Conservation (phyloP, 2,888 invertebrate genomes). For the Silvanus unidentatus region DNA sequence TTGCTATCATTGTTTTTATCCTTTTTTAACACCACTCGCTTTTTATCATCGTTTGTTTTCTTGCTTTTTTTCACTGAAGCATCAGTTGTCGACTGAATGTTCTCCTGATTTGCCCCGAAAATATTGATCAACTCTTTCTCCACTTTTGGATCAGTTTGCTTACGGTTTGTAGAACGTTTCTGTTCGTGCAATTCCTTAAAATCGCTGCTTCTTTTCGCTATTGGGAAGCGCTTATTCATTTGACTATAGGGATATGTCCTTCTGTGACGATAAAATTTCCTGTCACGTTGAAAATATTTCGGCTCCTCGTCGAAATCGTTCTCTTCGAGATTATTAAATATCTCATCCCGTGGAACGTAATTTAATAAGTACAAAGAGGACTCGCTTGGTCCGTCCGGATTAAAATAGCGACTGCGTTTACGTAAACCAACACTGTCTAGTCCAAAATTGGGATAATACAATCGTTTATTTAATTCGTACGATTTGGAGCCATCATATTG, state of each 20-base stretch:
- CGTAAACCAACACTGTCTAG: slow-evolving; percentile 36
- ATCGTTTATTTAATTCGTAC: slow-evolving; percentile 27
- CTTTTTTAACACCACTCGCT: background rate
- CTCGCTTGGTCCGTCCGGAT: slow-evolving; percentile 21
- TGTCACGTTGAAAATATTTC: slow-evolving; percentile 19
- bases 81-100: slow-evolving; percentile 5
- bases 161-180: slow-evolving; percentile 34
- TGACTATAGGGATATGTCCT: slow-evolving; percentile 14
- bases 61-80: too few relatives aligned
- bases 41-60: slow-evolving; percentile 17
- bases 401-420: slow-evolving; percentile 31
- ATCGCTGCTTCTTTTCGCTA: slow-evolving; percentile 57
- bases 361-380: slow-evolving; percentile 7
- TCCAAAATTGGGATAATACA: slow-evolving; percentile 37
- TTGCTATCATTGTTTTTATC: background rate
- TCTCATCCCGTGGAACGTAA: slow-evolving; percentile 17
- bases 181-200: slow-evolving; percentile 21
- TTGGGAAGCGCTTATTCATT: slow-evolving; percentile 58
- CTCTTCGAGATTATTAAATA: slow-evolving; percentile 12
- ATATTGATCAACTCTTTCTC: slow-evolving; percentile 63
- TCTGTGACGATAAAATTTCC: slow-evolving; percentile 13
- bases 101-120: slow-evolving; percentile 47
- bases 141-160: slow-evolving; percentile 61
- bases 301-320: slow-evolving; percentile 20
- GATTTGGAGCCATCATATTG: slow-evolving; percentile 38